Conservation (phyloP, 2,888 invertebrate species). For the Griposia aprilina region DNA sequence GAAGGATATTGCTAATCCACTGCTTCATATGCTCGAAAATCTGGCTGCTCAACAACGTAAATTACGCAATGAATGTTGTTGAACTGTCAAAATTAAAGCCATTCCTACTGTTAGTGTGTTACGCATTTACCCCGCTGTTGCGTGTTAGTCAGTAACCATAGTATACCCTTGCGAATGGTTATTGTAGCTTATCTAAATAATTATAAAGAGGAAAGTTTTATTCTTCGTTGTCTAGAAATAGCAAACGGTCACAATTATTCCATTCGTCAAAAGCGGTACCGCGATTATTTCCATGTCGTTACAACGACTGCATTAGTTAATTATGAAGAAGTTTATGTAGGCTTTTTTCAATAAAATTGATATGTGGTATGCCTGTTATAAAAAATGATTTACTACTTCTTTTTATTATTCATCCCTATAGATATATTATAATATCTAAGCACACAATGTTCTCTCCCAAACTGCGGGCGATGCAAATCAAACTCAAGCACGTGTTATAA, state of each 20-base stretch:
- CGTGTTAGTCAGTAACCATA: slow-evolving; percentile 34
- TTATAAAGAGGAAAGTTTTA: background rate
- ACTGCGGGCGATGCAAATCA: slow-evolving; percentile 5
- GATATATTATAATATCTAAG: background rate
- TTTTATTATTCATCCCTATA: background rate
- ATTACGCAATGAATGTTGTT: too few relatives aligned
- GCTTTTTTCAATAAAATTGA: background rate
- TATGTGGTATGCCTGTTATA: background rate
- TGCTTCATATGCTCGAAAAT: too few relatives aligned
- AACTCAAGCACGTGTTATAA: slow-evolving; percentile 30
- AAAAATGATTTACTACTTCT: background rate
- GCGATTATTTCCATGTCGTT: background rate
- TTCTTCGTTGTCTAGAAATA: background rate
- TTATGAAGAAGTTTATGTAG: background rate
- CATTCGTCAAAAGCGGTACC: background rate
- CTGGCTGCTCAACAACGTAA: too few relatives aligned
- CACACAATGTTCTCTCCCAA: slow-evolving; percentile 7
- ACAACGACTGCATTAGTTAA: background rate
- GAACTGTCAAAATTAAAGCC: too few relatives aligned
- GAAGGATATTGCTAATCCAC: too few relatives aligned
- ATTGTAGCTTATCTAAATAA: slow-evolving; percentile 12
- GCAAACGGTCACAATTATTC: background rate
- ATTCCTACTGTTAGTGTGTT: too few relatives aligned
- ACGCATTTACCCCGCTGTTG: slow-evolving; percentile 12
- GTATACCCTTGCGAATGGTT: slow-evolving; percentile 1